phyloP scores from a whole-genome alignment of 2,888 invertebrate genomes.

The Notodonta ziczac region DNA sequence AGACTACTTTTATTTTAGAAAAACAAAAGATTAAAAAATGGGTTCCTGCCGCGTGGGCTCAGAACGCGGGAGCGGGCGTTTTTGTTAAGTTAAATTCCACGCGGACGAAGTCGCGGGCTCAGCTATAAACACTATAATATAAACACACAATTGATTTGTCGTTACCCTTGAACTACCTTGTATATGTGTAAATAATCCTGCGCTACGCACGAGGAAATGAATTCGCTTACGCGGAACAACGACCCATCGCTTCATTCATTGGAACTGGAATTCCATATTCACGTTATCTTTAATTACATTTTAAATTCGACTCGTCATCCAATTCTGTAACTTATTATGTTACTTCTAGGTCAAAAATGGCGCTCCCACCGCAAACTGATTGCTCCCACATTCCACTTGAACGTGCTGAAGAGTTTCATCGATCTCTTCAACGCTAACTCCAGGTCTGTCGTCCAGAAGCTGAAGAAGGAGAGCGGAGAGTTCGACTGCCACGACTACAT shows the following conservation, averaged over 20 bases:
- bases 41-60: no score
- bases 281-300: no score
- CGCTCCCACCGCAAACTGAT: slow-evolving; percentile 93
- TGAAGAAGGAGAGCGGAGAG: slow-evolving; percentile 88
- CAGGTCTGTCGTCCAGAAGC: slow-evolving; percentile 88
- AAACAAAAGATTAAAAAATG: no score
- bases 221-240: neutral
- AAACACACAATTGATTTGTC: no score
- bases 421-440: slow-evolving; percentile 94
- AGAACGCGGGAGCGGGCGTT: no score
- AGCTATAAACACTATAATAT: no score
- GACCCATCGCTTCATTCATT: neutral
- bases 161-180: neutral
- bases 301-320: no score
- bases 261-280: no score
- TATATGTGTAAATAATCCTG: neutral
- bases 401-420: slow-evolving; percentile 94
- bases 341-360: slow-evolving; percentile 90
- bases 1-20: no score
- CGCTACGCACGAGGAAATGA: neutral
- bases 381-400: slow-evolving; percentile 94
- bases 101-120: no score
- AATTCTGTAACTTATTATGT: slow-evolving; percentile 6
- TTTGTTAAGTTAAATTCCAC: no score
- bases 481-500: slow-evolving; percentile 94